Evolutionary conservation across 2,888 invertebrate genomes (phyloP).

Genomic region (Sarcophaga caerulescens): DNA sequence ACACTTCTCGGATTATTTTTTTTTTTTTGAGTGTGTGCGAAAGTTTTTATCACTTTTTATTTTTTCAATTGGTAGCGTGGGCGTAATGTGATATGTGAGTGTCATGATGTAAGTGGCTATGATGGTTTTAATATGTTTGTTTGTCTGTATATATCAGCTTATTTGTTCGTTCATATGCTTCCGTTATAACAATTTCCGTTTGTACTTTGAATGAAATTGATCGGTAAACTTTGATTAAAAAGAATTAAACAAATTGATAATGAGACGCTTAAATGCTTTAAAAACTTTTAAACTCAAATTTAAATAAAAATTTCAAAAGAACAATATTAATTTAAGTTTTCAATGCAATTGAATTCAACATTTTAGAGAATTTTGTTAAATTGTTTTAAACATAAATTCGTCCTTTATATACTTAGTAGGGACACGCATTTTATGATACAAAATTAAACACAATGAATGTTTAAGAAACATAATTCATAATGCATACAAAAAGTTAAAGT

Average conservation of each 20-base stretch:
- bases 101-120: neutral
- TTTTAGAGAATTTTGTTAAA: no score
- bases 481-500: no score
- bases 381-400: no score
- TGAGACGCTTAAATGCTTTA: neutral
- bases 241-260: conserved; percentile 10
- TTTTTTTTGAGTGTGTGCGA: neutral
- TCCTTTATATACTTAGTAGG: no score
- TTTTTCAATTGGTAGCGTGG: neutral
- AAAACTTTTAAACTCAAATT: neutral
- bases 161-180: conserved; percentile 20
- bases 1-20: conserved; percentile 45
- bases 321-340: no score
- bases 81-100: neutral
- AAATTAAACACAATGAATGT: no score
- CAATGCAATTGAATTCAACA: no score
- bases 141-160: conserved; percentile 17
- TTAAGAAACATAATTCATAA: no score
- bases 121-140: conserved; percentile 28
- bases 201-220: conserved; percentile 53
- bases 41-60: neutral
- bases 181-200: conserved; percentile 60
- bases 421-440: no score
- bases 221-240: conserved; percentile 33
- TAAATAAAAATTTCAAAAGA: neutral